phyloP scores from a whole-genome alignment of 2,113 vertebrate genomes.

The Myxocyprinus asiaticus region DNA sequence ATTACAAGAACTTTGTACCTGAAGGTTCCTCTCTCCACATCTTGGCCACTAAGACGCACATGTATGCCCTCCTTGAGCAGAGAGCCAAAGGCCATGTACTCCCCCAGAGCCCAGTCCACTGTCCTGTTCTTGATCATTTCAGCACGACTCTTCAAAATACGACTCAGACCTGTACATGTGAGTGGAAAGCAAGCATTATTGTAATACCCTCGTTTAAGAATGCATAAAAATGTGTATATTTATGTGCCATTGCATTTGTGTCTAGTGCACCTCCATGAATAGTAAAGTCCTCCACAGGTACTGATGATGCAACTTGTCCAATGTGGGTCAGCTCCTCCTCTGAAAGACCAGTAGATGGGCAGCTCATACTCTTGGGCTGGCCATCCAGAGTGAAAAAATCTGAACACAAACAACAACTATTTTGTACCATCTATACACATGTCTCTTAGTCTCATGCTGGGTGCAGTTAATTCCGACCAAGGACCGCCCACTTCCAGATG shows the following conservation, averaged over 20 bases:
- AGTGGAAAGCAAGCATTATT: neutral
- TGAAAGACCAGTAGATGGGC: slow-evolving; percentile 87
- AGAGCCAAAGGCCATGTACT: slow-evolving; percentile 97
- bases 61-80: slow-evolving; percentile 94
- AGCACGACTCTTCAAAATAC: slow-evolving; percentile 87
- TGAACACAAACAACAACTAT: slow-evolving; percentile 52
- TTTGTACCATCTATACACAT: neutral
- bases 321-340: slow-evolving; percentile 88
- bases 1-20: slow-evolving; percentile 74
- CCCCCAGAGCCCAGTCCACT: slow-evolving; percentile 94
- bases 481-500: too few relatives aligned
- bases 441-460: too few relatives aligned
- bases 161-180: slow-evolving; percentile 82
- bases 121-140: slow-evolving; percentile 88
- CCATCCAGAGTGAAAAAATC: slow-evolving; percentile 98
- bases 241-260: too few relatives aligned
- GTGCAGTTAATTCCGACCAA: too few relatives aligned
- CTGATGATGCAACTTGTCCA: slow-evolving; percentile 88
- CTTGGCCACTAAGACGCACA: slow-evolving; percentile 91
- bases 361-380: slow-evolving; percentile 92
- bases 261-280: slow-evolving; percentile 87
- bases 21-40: slow-evolving; percentile 96
- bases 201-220: neutral
- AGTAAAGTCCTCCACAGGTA: slow-evolving; percentile 95
- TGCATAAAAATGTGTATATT: too few relatives aligned